Evolutionary conservation across 1,140 invertebrate species (phyloP), one percentile per base, ranked within the genome.

Genomic region (Apocrypta bakeri): DNA sequence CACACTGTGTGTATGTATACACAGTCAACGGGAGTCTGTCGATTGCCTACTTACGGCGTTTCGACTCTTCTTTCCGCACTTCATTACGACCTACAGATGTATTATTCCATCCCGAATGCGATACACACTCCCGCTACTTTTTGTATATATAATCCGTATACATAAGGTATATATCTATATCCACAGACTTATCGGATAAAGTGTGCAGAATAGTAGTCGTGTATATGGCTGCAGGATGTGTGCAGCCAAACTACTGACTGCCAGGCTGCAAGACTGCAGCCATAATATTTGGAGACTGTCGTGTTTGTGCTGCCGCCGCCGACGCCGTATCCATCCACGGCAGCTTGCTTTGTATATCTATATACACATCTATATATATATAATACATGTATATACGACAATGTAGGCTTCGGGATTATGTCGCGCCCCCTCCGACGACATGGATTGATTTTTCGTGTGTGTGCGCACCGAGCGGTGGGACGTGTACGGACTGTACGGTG

Each of bases 381-480:
- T 14, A 56, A 56, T 4, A n/a, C 17, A n/a, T n/a, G 14, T 17
- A 21, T 56, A n/a, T 56, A 56, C 7, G 14, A 17, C 42, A 21
- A 56, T 56, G 48, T 56, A 56, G 48, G 48, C 48, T 56, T 56
- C 48, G 48, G 48, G 48, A 56, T 56, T 56, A 56, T 56, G 48
- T 56, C 48, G 3, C 48, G 48, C 48, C 14, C 48, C 21, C 48
- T n/a, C 21, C 48, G 2, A 6, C 17, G 14, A 17, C 48, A 6
- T 21, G 48, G 48, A 56, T 56, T 56, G 48, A 56, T 56, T 56
- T 56, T 56, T 6, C 6, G 48, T 56, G 21, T 21, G n/a, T n/a
- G n/a, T 56, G 48, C 6, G 48, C 14, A 4, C 7, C 48, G 21
- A 56, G 14, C 42, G 42, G 42, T 48, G 40, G 1, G 42, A 17